Percentiles rank a stretch among this genome's conserved stretches.
phyloP scores from a whole-genome alignment of 2,888 invertebrate species.

The Eupithecia centaureata region DNA sequence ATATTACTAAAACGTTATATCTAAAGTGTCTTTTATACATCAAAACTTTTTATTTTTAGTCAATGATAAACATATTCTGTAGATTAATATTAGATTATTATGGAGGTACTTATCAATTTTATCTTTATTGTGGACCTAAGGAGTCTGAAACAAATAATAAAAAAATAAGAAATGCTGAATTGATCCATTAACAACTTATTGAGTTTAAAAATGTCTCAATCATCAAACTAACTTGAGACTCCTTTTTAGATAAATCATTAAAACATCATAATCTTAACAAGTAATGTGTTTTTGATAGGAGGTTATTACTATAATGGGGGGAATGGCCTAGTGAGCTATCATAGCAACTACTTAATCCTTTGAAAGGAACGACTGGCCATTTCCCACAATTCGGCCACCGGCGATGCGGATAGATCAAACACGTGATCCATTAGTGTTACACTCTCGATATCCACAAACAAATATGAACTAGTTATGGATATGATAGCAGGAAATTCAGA shows the following conservation, averaged over 20 bases:
- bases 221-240: background rate
- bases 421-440: slow-evolving; percentile 42
- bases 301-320: background rate
- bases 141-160: too few relatives aligned
- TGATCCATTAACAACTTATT: background rate
- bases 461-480: slow-evolving; percentile 16
- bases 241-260: background rate
- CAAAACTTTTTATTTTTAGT: too few relatives aligned
- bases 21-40: too few relatives aligned
- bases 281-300: slow-evolving; percentile 2
- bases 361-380: background rate
- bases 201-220: background rate
- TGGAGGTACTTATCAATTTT: too few relatives aligned
- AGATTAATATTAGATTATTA: too few relatives aligned
- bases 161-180: too few relatives aligned
- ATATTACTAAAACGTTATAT: background rate
- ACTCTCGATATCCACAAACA: slow-evolving; percentile 36
- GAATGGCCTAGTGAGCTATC: slow-evolving; percentile 2
- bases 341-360: slow-evolving; percentile 1
- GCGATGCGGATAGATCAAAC: slow-evolving; percentile 37
- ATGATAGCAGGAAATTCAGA: slow-evolving; percentile 1
- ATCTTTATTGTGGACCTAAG: too few relatives aligned
- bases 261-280: slow-evolving; percentile 1
- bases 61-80: too few relatives aligned
- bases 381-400: slow-evolving; percentile 17